These are phyloP conservation scores for Meriones unguiculatus DNA, from an alignment of 2,113 vertebrate species.

Conservation along the genomic window DNA sequence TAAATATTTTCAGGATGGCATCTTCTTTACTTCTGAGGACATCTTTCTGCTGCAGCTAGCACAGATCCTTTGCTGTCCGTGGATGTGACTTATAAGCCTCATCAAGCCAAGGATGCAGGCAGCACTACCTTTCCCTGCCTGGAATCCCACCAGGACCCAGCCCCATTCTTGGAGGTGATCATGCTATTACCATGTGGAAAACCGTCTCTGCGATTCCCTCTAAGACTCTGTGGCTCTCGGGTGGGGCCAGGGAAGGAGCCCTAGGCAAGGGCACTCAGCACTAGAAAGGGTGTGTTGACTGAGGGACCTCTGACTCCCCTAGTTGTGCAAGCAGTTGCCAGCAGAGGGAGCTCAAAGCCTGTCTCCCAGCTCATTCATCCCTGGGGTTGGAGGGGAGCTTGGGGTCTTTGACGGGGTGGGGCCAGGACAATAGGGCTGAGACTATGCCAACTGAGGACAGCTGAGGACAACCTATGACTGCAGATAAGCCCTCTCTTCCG, in stretches of 20 bases:
- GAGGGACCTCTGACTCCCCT: neutral
- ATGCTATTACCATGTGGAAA: fast-evolving
- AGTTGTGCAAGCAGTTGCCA: constrained; percentile 73
- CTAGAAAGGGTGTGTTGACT: neutral
- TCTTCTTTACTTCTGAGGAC: neutral
- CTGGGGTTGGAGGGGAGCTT: neutral
- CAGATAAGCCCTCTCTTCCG: fast-evolving
- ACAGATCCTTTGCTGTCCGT: neutral
- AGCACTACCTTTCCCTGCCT: neutral
- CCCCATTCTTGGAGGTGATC: neutral
- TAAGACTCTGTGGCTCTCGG: neutral
- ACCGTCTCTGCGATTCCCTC: neutral
- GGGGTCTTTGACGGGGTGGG: too few species aligned
- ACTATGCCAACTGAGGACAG: neutral
- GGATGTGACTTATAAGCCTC: fast-evolving
- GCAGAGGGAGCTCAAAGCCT: constrained; percentile 81
- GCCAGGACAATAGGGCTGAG: neutral
- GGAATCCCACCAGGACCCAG: neutral
- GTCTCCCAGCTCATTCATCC: neutral
- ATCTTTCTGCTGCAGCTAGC: neutral
- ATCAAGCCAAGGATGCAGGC: too few species aligned
- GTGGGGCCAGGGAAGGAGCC: neutral
- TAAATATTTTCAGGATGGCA: neutral
- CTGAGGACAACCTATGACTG: neutral
- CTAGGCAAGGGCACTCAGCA: too few species aligned